Evolutionary conservation across 2,888 invertebrate species (phyloP).

Genomic region (Adelphocoris suturalis): DNA sequence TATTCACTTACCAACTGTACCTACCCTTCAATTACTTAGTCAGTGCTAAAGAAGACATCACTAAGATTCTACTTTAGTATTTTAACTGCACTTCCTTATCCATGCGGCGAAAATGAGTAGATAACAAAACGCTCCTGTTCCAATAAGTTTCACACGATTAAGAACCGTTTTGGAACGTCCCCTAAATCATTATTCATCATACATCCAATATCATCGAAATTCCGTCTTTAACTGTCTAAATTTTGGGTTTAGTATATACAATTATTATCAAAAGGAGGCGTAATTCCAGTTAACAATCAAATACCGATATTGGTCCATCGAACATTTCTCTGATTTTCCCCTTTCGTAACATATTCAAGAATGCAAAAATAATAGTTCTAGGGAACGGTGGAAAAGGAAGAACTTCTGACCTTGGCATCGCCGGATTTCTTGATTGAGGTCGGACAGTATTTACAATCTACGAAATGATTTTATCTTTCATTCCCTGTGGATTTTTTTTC

Average conservation of each 20-base stretch:
- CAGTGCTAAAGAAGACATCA: no score
- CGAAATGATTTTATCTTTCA: background rate
- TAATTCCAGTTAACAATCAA: background rate
- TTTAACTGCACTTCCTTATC: no score
- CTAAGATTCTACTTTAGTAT: no score
- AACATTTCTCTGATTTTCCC: background rate
- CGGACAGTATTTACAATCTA: slow-evolving; percentile 34
- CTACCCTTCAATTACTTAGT: no score
- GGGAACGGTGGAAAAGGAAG: background rate
- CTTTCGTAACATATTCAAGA: background rate
- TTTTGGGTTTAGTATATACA: no score
- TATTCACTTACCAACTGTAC: no score
- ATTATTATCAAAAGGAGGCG: background rate
- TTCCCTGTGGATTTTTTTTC: background rate
- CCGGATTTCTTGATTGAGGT: background rate
- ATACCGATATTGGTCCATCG: slow-evolving; percentile 12
- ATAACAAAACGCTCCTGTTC: no score
- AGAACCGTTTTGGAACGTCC: no score
- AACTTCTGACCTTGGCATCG: background rate
- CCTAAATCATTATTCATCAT: no score
- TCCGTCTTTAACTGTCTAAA: no score
- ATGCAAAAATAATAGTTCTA: background rate
- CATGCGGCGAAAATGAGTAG: slow-evolving; percentile 15
- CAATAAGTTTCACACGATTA: no score
- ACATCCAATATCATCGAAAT: no score